Percentiles rank a stretch among this genome's conserved stretches.
These are phyloP conservation scores for Plecotus auritus DNA, from an alignment of 2,113 vertebrate species.

Conservation along the genomic window DNA sequence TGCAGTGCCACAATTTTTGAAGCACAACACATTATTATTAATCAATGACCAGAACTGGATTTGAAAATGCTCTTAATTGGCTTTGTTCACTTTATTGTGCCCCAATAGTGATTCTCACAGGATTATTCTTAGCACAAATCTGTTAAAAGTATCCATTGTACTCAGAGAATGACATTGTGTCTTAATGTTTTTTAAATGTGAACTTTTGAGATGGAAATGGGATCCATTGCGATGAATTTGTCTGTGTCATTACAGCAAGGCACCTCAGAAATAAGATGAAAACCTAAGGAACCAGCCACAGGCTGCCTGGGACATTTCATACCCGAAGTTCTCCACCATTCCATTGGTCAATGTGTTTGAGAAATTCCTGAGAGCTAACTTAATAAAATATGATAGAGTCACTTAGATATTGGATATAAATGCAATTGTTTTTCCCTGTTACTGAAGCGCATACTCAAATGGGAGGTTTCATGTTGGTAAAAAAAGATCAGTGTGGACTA, in stretches of 20 bases:
- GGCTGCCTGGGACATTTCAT: too few relatives aligned
- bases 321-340: accelerated
- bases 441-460: not conserved
- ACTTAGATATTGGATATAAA: not conserved
- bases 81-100: not conserved
- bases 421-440: not conserved
- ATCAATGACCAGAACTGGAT: not conserved
- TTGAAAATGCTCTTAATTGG: not conserved
- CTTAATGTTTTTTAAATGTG: not conserved
- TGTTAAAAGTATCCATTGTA: not conserved
- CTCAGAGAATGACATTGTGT: not conserved
- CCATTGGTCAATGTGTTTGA: not conserved
- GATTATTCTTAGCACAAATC: not conserved
- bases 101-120: not conserved
- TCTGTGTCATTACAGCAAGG: not conserved
- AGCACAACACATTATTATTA: not conserved
- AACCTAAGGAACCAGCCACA: too few relatives aligned
- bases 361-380: not conserved
- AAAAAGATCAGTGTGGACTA: not conserved
- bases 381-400: not conserved
- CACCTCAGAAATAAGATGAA: not conserved
- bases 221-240: not conserved
- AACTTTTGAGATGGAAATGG: not conserved
- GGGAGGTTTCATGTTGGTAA: not conserved
- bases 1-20: accelerated